Base-by-base conservation (phyloP, 2,888 invertebrate genomes). In the Xanthia icteritia region DNA sequence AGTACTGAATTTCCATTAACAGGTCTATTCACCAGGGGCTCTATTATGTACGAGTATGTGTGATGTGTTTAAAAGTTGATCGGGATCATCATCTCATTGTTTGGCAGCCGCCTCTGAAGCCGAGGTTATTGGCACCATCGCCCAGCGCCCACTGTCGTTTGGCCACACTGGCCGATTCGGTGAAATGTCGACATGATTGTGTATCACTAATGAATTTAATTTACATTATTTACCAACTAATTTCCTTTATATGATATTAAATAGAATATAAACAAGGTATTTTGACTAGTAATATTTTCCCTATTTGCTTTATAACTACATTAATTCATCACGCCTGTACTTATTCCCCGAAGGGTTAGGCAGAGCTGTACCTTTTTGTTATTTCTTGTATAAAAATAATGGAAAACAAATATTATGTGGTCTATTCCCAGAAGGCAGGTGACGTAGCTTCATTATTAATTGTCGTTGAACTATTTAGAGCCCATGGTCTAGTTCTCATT, bases 41-140 rank as follows among this genome's bases (percentile, higher is more conserved):
- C 36, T 31, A 48, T 64, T 27, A 58, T 54, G 31, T 64, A n/a
- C n/a, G n/a, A n/a, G n/a, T n/a, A 11, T n/a, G 36, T 71, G 39
- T 63, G 20, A 66, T 31, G 48, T 65, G 61, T 45, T 60, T 9
- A 39, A 23, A 61, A 66, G 66, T 75, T 77, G 60, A 61, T 74
- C 39, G 36, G 31, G 68, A n/a, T 31, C 65, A 56, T 73, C 51
- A 69, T 73, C 45, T 68, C 65, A 81, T 83, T 79, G 77, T 82
- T 78, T 82, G 82, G 70, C 77, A 82, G 67, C 54, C 70, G 75
- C 42, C 60, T 67, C 77, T 70, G 64, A 73, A 73, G 68, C 48
- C 68, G 88, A 77, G 87, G 87, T 87, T 88, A 88, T 81, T 88
- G 87, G 77, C 87, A 78, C 68, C 76, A 76, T 39, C 76, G 68